These are phyloP conservation scores for Pachycephala philippinensis DNA, from an alignment of 2,113 vertebrate species.

Conservation along the genomic window DNA sequence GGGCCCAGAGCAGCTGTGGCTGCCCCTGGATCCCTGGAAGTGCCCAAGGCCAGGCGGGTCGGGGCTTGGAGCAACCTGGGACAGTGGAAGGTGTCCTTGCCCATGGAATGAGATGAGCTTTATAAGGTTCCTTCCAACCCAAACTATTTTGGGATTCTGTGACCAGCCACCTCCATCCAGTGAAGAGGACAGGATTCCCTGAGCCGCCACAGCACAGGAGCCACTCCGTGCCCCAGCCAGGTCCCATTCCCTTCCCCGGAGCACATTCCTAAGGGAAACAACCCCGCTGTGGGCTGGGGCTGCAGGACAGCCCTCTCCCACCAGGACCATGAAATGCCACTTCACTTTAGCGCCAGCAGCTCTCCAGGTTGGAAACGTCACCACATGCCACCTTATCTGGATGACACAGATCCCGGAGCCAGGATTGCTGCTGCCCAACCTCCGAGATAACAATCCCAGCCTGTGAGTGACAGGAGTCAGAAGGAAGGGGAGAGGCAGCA, in stretches of 20 bases:
- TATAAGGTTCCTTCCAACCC: not conserved
- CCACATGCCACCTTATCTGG: not conserved
- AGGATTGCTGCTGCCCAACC: not conserved
- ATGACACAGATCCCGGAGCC: not conserved
- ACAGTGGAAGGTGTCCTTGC: accelerated
- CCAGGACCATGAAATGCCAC: not conserved
- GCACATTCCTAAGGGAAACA: not conserved
- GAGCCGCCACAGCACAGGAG: not conserved
- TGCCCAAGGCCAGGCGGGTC: not conserved
- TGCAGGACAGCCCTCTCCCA: not conserved
- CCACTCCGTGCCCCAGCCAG: not conserved
- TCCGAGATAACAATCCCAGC: not conserved
- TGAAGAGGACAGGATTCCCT: not conserved
- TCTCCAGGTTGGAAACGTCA: not conserved
- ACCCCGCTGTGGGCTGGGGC: not conserved
- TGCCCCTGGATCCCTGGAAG: not conserved
- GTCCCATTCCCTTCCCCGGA: not conserved
- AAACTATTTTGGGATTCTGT: not conserved
- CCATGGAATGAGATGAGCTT: not conserved
- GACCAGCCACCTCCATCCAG: not conserved
- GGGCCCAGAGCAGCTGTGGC: not conserved
- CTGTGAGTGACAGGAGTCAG: not conserved
- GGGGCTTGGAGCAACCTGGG: not conserved
- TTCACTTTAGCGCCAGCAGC: not conserved
- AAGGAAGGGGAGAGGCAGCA: not conserved